Percentiles rank a stretch among this genome's conserved stretches.
These are phyloP conservation scores for Semaprochilodus insignis DNA, from an alignment of 2,797 vertebrate species.

Conservation along the genomic window DNA sequence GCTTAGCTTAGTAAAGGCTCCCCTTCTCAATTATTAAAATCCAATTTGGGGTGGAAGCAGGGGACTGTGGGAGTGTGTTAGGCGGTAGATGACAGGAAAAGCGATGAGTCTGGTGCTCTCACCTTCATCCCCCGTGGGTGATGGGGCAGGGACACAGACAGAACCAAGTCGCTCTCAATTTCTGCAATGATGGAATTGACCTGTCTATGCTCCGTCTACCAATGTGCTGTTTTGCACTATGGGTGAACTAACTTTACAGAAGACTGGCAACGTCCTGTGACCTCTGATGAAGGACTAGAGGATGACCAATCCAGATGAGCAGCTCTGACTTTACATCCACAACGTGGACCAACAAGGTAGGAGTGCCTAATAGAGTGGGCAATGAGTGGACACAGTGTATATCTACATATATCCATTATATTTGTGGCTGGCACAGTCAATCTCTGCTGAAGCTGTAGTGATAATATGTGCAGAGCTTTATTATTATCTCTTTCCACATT, in stretches of 20 bases:
- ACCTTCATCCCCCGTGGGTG: background rate
- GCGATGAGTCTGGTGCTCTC: constrained; percentile 59
- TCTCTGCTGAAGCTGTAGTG: no score
- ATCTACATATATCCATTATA: no score
- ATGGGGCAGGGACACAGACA: constrained; percentile 21
- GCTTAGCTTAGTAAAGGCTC: constrained; percentile 74
- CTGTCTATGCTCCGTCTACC: background rate
- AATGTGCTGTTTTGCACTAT: background rate
- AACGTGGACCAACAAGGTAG: no score
- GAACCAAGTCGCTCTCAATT: constrained; percentile 7
- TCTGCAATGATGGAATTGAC: constrained; percentile 5
- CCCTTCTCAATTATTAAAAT: constrained; percentile 85
- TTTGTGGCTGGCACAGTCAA: no score
- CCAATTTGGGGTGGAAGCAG: constrained; percentile 76
- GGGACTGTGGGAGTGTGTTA: constrained; percentile 63
- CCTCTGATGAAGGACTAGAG: no score
- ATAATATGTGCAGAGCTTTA: no score
- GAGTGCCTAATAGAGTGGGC: no score
- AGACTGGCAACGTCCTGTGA: background rate
- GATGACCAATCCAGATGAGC: no score
- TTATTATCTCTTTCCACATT: background rate
- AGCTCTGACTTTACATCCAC: no score
- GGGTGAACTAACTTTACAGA: background rate
- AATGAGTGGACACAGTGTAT: no score
- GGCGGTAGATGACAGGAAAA: constrained; percentile 69